A percentile compares a stretch with the other conserved stretches of the same genome.
Conservation (phyloP, 2,888 invertebrate species). For the Lymantria monacha region DNA sequence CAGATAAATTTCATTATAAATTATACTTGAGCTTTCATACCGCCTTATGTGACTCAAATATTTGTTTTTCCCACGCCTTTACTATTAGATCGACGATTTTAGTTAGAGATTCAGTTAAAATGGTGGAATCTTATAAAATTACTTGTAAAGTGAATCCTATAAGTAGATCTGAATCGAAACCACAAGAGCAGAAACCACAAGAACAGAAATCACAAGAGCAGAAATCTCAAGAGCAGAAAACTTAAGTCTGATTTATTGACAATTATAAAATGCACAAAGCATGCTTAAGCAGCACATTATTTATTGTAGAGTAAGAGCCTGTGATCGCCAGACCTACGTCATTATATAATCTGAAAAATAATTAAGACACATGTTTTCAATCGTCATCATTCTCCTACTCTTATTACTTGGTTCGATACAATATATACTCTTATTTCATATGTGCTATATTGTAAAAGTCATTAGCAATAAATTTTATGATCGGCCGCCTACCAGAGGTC, state of each 20-base stretch:
- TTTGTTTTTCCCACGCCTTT: conserved; percentile 69
- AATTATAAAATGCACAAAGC: conserved; percentile 16
- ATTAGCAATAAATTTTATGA: too few species aligned
- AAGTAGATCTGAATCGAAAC: conserved; percentile 37
- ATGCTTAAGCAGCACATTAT: conserved; percentile 9
- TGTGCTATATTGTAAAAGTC: too few species aligned
- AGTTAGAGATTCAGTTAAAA: conserved; percentile 71
- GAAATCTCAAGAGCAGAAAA: not conserved
- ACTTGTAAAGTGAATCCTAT: conserved; percentile 76
- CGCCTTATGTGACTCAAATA: conserved; percentile 59
- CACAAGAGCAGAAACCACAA: conserved; percentile 15
- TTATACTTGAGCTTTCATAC: conserved; percentile 72
- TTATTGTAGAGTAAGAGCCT: not conserved
- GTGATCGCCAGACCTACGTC: too few species aligned
- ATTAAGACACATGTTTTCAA: too few species aligned
- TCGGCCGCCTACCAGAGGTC: too few species aligned
- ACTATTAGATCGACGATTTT: conserved; percentile 70
- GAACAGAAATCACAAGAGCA: not conserved
- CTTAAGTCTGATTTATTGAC: not conserved
- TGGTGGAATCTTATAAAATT: conserved; percentile 74
- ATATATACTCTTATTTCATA: too few species aligned
- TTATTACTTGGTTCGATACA: too few species aligned
- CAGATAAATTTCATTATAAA: conserved; percentile 72
- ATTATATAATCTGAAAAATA: too few species aligned
- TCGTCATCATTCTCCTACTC: too few species aligned